Conservation (phyloP, 2,113 vertebrate species). For the Oreotrochilus melanogaster region DNA sequence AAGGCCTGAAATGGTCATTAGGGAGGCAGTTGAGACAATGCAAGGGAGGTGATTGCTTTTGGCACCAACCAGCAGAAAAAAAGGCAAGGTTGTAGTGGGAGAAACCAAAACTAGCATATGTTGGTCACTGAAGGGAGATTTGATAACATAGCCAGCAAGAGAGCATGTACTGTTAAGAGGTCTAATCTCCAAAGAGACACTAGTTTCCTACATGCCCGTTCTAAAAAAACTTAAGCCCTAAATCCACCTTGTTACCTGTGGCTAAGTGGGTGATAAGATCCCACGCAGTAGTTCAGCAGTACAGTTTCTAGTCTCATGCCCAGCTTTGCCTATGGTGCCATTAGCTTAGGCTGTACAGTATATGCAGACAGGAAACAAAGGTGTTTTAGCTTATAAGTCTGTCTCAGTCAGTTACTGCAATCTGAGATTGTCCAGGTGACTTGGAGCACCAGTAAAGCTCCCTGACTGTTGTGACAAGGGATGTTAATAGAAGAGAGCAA, state of each 20-base stretch:
- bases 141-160: not conserved
- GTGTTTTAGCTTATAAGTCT: not conserved
- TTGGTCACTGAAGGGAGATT: not conserved
- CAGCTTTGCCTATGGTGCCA: not conserved
- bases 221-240: not conserved
- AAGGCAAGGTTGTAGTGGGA: not conserved
- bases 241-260: not conserved
- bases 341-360: not conserved
- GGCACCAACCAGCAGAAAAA: not conserved
- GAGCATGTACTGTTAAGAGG: not conserved
- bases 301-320: not conserved
- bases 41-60: rapidly evolving
- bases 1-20: not conserved
- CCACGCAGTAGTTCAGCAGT: not conserved
- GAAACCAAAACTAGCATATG: not conserved
- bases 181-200: not conserved
- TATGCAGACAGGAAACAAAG: not conserved
- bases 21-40: not conserved
- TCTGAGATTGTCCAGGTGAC: not conserved
- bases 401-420: not conserved
- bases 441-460: rapidly evolving
- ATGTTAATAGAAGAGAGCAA: not conserved
- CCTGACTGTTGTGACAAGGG: not conserved
- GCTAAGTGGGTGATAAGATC: not conserved
- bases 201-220: not conserved